These are phyloP conservation scores for Hepsetus odoe DNA, from an alignment of 2,113 vertebrate genomes.

Conservation along the genomic window DNA sequence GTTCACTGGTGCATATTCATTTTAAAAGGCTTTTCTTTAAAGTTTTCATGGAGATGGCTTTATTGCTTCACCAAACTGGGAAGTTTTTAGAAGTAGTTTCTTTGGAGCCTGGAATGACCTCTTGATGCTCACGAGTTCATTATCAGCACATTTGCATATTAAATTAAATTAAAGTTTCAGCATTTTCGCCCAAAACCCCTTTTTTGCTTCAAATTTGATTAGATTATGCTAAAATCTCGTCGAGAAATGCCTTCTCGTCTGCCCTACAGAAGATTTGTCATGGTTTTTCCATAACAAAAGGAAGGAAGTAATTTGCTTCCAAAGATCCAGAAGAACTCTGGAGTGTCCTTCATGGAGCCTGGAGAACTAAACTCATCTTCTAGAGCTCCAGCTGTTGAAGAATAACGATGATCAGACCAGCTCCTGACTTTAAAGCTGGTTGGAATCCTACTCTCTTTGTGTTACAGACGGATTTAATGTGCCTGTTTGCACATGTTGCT, in stretches of 20 bases:
- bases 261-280: too few relatives aligned
- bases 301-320: too few relatives aligned
- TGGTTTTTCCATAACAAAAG: not conserved
- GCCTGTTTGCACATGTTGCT: too few relatives aligned
- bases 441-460: too few relatives aligned
- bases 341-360: too few relatives aligned
- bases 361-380: too few relatives aligned
- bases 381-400: too few relatives aligned
- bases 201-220: not conserved
- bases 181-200: not conserved
- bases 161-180: not conserved
- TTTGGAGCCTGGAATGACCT: not conserved
- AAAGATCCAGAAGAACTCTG: too few relatives aligned
- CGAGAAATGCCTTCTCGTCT: too few relatives aligned
- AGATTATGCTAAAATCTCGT: not conserved
- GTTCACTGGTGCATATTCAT: conserved; percentile 7
- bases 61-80: not conserved
- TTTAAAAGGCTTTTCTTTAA: conserved; percentile 21
- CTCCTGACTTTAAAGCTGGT: too few relatives aligned
- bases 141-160: not conserved
- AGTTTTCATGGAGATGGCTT: conserved; percentile 29
- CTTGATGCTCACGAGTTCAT: not conserved
- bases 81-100: not conserved
- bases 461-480: too few relatives aligned
- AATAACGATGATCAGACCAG: too few relatives aligned